A percentile compares a stretch with the other conserved stretches of the same genome.
phyloP scores from a whole-genome alignment of 2,797 vertebrate species.

The Phylloscopus collybita region DNA sequence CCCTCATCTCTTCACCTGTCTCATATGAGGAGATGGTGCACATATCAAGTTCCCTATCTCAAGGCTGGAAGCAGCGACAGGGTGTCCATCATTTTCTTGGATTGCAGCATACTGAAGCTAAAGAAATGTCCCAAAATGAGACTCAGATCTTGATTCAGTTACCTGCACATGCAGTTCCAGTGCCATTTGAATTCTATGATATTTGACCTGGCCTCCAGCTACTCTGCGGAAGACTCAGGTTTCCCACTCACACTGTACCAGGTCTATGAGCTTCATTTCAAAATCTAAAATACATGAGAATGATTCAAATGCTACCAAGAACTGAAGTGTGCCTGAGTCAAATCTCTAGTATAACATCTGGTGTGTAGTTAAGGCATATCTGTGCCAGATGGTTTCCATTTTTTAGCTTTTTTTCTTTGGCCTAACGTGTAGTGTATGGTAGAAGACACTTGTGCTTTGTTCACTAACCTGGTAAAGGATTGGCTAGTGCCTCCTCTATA shows the following conservation, averaged over 20 bases:
- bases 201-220: not conserved
- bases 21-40: not conserved
- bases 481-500: not conserved
- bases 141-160: not conserved
- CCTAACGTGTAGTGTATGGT: not conserved
- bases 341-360: rapidly evolving
- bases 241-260: not conserved
- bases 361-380: not conserved
- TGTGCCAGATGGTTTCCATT: not conserved
- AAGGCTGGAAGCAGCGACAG: not conserved
- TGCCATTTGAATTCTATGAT: not conserved
- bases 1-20: not conserved
- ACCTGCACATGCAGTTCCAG: not conserved
- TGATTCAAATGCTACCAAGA: not conserved
- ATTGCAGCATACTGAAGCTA: not conserved
- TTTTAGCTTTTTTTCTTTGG: not conserved
- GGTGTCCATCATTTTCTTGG: not conserved
- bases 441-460: not conserved
- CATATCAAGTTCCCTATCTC: rapidly evolving
- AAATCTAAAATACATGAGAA: not conserved
- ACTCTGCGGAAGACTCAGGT: not conserved
- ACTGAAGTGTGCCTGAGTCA: not conserved
- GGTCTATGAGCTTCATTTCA: not conserved
- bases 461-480: not conserved
- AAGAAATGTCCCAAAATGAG: not conserved